phyloP scores from a whole-genome alignment of 2,888 invertebrate genomes.

The Acanthosepion lycidas region DNA sequence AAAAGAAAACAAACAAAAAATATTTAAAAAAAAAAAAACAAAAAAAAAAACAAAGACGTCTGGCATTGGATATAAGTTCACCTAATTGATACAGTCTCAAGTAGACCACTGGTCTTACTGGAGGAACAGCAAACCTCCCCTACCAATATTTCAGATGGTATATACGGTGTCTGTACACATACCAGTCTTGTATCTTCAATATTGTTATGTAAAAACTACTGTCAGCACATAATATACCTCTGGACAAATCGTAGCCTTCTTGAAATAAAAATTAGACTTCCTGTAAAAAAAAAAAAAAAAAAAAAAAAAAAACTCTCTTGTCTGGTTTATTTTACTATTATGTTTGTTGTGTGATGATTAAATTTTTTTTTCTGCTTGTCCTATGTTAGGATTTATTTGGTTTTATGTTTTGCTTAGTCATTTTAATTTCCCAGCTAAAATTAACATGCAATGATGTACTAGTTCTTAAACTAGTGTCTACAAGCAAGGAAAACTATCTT shows the following conservation, averaged over 20 bases:
- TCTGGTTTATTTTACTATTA: slow-evolving; percentile 12
- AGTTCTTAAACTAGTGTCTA: too few species aligned
- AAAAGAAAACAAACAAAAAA: background rate
- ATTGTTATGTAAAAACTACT: slow-evolving; percentile 8
- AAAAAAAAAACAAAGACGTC: background rate
- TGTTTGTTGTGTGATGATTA: background rate
- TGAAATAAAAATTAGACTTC: slow-evolving; percentile 33
- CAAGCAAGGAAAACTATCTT: too few species aligned
- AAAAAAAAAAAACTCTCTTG: too few species aligned
- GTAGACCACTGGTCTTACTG: background rate
- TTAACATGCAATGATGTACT: too few species aligned
- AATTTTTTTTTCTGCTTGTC: background rate
- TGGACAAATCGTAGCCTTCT: slow-evolving; percentile 12
- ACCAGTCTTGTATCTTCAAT: slow-evolving; percentile 33
- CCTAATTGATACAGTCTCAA: background rate
- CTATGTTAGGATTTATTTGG: background rate
- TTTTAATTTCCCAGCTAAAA: too few species aligned
- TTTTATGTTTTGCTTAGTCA: too few species aligned
- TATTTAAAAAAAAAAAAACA: background rate
- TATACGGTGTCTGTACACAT: slow-evolving; percentile 13
- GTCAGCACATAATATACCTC: background rate
- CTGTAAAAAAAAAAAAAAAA: background rate
- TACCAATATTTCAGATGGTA: slow-evolving; percentile 15
- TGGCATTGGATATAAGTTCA: slow-evolving; percentile 24
- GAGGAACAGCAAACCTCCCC: slow-evolving; percentile 33